Evolutionary conservation across 1,140 invertebrate species (phyloP).

Genomic region (Periplaneta americana): DNA sequence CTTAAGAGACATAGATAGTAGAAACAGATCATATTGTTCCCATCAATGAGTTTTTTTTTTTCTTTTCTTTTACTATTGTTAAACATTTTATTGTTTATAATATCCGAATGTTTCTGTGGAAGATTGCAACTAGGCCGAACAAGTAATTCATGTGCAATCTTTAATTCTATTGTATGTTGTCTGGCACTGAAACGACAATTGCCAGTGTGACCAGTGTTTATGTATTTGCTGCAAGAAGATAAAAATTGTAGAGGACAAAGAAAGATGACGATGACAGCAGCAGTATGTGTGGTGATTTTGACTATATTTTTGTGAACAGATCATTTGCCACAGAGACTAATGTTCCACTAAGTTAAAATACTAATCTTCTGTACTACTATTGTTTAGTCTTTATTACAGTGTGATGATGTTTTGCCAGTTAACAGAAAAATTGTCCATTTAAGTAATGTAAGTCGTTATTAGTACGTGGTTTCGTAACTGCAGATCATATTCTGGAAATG

Average conservation of each 20-base stretch:
- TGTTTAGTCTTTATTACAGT: neutral
- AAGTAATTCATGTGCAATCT: neutral
- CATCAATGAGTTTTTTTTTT: neutral
- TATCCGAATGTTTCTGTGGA: neutral
- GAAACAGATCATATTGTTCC: neutral
- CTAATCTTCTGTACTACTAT: no score
- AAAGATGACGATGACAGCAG: no score
- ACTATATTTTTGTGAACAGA: neutral
- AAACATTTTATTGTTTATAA: neutral
- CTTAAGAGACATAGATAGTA: neutral
- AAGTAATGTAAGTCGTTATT: neutral
- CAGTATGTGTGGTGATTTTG: neutral
- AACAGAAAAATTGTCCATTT: neutral
- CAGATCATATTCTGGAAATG: neutral
- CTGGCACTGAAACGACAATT: neutral
- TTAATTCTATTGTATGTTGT: neutral
- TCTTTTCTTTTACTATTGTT: neutral
- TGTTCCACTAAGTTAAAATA: neutral
- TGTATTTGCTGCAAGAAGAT: neutral
- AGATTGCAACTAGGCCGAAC: no score
- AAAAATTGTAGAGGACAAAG: no score
- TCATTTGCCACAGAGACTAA: neutral
- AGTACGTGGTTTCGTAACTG: neutral
- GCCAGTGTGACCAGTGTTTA: neutral
- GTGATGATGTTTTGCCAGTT: neutral